Conservation (phyloP, 1,140 invertebrate species). For the Drosophila saltans region DNA sequence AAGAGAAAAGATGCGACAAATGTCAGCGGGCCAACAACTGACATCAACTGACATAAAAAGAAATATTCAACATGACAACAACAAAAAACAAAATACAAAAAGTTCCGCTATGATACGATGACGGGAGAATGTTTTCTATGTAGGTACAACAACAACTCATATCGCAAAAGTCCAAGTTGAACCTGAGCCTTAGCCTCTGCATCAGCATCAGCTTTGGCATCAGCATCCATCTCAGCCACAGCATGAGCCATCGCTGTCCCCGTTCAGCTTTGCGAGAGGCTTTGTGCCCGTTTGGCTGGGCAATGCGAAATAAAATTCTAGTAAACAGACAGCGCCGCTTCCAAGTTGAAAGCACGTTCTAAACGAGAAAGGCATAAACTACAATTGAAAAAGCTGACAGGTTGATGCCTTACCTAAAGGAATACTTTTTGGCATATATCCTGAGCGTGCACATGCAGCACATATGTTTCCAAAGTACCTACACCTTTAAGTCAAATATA, state of each 20-base stretch:
- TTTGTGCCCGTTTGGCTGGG: slow-evolving; percentile 70
- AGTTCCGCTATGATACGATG: slow-evolving; percentile 69
- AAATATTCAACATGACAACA: slow-evolving; percentile 39
- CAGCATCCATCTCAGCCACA: slow-evolving; percentile 27
- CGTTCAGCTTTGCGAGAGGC: slow-evolving; percentile 66
- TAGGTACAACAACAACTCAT: slow-evolving; percentile 58
- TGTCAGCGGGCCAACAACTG: slow-evolving; percentile 55
- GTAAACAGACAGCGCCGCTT: slow-evolving; percentile 74
- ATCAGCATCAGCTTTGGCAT: slow-evolving; percentile 33
- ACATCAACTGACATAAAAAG: slow-evolving; percentile 15
- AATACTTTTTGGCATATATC: too few relatives aligned
- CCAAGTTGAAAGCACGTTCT: slow-evolving; percentile 53
- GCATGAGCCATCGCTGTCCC: slow-evolving; percentile 36
- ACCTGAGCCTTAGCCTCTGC: slow-evolving; percentile 30
- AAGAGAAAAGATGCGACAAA: slow-evolving; percentile 62
- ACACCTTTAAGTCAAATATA: background rate
- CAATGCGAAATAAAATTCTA: slow-evolving; percentile 76
- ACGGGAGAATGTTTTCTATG: slow-evolving; percentile 36
- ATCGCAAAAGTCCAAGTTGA: slow-evolving; percentile 44
- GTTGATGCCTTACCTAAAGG: slow-evolving; percentile 18
- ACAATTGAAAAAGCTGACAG: background rate
- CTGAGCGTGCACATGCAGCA: too few relatives aligned
- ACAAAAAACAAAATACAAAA: slow-evolving; percentile 49
- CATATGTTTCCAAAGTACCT: background rate
- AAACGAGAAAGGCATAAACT: slow-evolving; percentile 28